Evolutionary conservation across 1,140 invertebrate species (phyloP).

Genomic region (Macrotrachela quadricornifera): DNA sequence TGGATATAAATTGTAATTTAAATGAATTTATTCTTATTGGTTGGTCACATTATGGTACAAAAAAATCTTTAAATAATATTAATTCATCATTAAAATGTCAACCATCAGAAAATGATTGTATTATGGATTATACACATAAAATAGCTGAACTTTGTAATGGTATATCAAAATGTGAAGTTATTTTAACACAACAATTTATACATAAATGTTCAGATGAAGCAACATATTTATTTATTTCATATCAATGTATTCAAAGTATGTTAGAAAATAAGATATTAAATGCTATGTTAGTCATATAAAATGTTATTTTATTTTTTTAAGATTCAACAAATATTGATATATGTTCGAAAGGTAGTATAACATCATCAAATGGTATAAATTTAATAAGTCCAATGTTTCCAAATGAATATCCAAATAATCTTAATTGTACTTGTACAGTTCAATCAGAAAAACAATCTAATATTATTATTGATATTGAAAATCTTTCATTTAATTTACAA

Average conservation of each 20-base stretch:
- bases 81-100: neutral
- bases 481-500: conserved; percentile 2
- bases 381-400: neutral
- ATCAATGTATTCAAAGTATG: conserved; percentile 2
- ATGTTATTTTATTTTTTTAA: too few relatives aligned
- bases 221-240: conserved; percentile 2
- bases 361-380: too few relatives aligned
- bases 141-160: conserved; percentile 9
- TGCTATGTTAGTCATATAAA: too few relatives aligned
- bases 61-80: neutral
- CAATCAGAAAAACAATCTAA: too few relatives aligned
- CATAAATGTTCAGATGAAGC: conserved; percentile 6
- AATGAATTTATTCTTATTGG: conserved; percentile 6
- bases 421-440: neutral
- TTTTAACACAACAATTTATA: neutral
- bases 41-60: conserved; percentile 5
- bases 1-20: neutral
- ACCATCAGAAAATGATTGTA: conserved; percentile 1
- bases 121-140: conserved; percentile 8
- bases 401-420: neutral
- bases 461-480: neutral
- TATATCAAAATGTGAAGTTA: neutral
- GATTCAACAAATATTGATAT: too few relatives aligned
- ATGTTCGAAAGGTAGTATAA: too few relatives aligned
- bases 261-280: too few relatives aligned